Evolutionary conservation across 2,888 invertebrate genomes (phyloP), one percentile per base, ranked within the genome.

Genomic region (Lepidonotus clava): DNA sequence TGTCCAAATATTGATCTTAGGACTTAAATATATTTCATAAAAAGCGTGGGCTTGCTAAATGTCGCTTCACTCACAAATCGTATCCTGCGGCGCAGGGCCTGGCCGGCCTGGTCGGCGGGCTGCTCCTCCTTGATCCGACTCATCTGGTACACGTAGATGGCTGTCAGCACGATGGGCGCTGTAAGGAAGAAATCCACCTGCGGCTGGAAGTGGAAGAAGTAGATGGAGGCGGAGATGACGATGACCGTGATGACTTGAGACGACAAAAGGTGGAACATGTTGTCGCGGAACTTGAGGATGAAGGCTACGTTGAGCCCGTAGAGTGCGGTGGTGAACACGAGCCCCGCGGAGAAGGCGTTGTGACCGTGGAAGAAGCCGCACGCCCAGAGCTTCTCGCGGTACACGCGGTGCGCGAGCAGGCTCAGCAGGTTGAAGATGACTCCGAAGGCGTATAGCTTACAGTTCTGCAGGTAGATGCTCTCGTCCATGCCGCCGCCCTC

Each of bases 291-390:
- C 51, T 85, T 85, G 21, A 85, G 46, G 40, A 85, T 85, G 36
- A 85, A 85, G 34, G 85, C 85, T 41, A 85, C 71, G 21, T 56
- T 85, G 18, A 85, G 46, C 18, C 85, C 85, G 41, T 85, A 85
- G 8, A 28, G 6, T 14, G 85, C 85, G 18, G 85, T 85, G 24
- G 41, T 34, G 41, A 85, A 71, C 14, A 67, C 71, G n/a, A 85
- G 46, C 24, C 21, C 28, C 14, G 71, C n/a, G 24, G 71, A 71
- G 85, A 67, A 85, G 67, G 46, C 61, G 36, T 85, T 85, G 85
- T 85, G 85, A 14, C 85, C 85, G 34, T 67, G 61, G 51, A 85
- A 85, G 41, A 85, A 85, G 8, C 85, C 85, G 41, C 85, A 85
- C 11, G 66, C 6, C 40, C 40, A 28, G 6, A 85, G 21, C 28